phyloP scores from a whole-genome alignment of 2,113 vertebrate genomes.

The Atractosteus spatula region DNA sequence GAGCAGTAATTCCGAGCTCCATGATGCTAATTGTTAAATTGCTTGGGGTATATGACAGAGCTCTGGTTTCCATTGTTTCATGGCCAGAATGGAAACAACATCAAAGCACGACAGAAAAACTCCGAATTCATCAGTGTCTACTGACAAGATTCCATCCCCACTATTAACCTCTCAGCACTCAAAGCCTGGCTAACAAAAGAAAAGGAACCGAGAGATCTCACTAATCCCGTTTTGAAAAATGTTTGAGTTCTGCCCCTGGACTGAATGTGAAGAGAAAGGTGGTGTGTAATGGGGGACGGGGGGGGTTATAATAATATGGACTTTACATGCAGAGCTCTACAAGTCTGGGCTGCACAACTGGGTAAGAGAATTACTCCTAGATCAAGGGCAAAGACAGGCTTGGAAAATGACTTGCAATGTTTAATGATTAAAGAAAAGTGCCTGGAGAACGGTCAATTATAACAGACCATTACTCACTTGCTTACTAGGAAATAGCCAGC shows the following conservation, averaged over 20 bases:
- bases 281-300: constrained; percentile 31
- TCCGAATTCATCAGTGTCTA: constrained; percentile 64
- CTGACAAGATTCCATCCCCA: constrained; percentile 71
- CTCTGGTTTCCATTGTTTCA: constrained; percentile 60
- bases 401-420: not conserved
- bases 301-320: constrained; percentile 19
- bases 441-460: no score
- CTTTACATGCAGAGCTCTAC: not conserved
- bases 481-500: not conserved
- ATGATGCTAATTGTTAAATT: constrained; percentile 30
- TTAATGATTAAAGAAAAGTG: no score
- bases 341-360: not conserved
- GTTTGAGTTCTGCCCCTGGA: constrained; percentile 65
- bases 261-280: constrained; percentile 42
- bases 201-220: constrained; percentile 59
- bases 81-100: constrained; percentile 66
- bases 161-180: constrained; percentile 76
- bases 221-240: constrained; percentile 75
- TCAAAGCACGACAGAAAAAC: constrained; percentile 68
- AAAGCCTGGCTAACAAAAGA: constrained; percentile 54
- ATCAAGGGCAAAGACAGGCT: not conserved
- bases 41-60: constrained; percentile 36
- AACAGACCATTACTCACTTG: not conserved
- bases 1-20: not conserved
- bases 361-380: not conserved